phyloP scores from a whole-genome alignment of 2,113 vertebrate species.

The Scopus umbretta region DNA sequence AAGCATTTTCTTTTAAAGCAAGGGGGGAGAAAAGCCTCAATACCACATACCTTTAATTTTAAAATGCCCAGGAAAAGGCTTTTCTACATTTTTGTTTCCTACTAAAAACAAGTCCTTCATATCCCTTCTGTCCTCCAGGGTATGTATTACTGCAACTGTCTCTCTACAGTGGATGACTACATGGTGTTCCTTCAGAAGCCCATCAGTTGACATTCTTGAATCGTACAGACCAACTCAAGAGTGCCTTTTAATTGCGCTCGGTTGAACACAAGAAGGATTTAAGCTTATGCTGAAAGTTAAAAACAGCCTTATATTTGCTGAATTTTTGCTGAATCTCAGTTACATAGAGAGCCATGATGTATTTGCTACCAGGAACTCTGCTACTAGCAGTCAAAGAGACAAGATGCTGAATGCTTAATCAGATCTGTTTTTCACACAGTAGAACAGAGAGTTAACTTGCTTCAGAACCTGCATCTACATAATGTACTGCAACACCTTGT shows the following conservation, averaged over 20 bases:
- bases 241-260: not conserved
- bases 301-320: not conserved
- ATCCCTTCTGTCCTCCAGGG: not conserved
- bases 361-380: not conserved
- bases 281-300: not conserved
- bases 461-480: not conserved
- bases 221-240: not conserved
- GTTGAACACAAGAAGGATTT: not conserved
- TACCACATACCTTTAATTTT: not conserved
- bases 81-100: not conserved
- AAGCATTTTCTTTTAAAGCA: not conserved
- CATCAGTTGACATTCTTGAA: not conserved
- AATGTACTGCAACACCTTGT: not conserved
- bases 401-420: not conserved
- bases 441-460: not conserved
- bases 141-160: not conserved
- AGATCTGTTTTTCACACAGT: not conserved
- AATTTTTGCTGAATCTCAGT: not conserved
- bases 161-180: not conserved
- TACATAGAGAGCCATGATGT: rapidly evolving
- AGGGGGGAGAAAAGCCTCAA: not conserved
- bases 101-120: not conserved
- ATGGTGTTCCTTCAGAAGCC: not conserved
- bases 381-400: not conserved
- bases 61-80: not conserved